Base-by-base conservation (phyloP, 2,113 vertebrate genomes). In the Sphaerodactylus townsendi region DNA sequence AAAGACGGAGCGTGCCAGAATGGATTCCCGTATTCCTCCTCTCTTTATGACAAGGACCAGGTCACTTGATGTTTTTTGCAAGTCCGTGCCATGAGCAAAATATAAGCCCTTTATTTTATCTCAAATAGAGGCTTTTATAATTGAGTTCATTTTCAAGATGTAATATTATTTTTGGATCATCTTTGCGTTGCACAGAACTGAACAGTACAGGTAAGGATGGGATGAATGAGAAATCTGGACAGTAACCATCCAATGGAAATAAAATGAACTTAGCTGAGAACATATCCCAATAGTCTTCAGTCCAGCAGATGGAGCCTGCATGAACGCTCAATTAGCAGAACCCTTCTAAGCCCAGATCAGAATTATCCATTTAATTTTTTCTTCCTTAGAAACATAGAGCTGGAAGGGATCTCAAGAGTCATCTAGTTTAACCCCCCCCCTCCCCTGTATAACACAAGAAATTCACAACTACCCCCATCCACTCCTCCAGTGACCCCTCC, bases 1-100 rank as follows among this genome's bases (percentile, higher is more conserved):
- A 95, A 94, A 77, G 59, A 88, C 91, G 93, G 78, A 81, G 86
- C 85, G 94, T 96, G 96, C 95, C 95, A 83, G 14, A 91, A 75
- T 85, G 94, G 94, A 94, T 94, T 93, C 89, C 93, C 92, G 91
- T 25, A 28, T 84, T 84, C 88, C 86, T 86, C 81, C 86, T 86
- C 81, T 65, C 77, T 0, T 73, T 46, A 83, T 95, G 95, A 97
- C 87, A 44, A 23, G 91, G 66, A 72, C 90, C 96, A 96, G 96
- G 85, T 91, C 90, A 50, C 83, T 86, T 76, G 73, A 28, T 85
- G 85, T 19, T 41, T 64, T 44, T 37, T 64, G 81, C 82, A 79
- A 19, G 39, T 69, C 41, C 74, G 56, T 44, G 66, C 82, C 79
- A 87, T 77, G 6, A 7, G 3, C 14, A 89, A 65, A 88, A 90